Evolutionary conservation across 2,797 vertebrate genomes (phyloP).

Genomic region (Meda fulgida): DNA sequence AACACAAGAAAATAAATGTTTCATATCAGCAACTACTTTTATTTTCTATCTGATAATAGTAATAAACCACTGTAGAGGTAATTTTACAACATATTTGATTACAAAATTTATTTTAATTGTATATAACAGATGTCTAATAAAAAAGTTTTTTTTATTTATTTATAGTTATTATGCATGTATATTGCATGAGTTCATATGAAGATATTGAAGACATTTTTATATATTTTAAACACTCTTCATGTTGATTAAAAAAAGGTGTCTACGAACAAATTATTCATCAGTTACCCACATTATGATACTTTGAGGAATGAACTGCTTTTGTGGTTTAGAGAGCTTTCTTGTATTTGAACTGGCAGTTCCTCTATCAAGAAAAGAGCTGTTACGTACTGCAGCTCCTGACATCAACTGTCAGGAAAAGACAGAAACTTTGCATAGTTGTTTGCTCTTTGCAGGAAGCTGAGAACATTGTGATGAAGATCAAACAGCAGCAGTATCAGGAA

Average conservation of each 20-base stretch:
- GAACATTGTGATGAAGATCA: constrained; percentile 92
- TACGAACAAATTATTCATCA: neutral
- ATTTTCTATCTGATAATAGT: neutral
- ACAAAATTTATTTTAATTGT: neutral
- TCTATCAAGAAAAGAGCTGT: constrained; percentile 49
- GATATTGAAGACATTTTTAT: neutral
- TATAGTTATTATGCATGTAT: neutral
- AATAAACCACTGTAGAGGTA: neutral
- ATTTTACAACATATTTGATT: neutral
- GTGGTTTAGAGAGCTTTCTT: constrained; percentile 11
- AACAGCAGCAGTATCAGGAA: constrained; percentile 91
- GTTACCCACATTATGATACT: constrained; percentile 1
- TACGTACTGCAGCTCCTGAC: constrained; percentile 53
- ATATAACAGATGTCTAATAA: neutral
- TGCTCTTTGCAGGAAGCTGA: constrained; percentile 90
- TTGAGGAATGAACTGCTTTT: neutral
- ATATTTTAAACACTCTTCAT: neutral
- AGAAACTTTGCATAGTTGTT: constrained; percentile 57
- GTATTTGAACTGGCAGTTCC: constrained; percentile 44
- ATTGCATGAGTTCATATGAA: neutral
- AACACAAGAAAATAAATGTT: neutral
- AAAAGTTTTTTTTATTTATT: neutral
- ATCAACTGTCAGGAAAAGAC: constrained; percentile 64
- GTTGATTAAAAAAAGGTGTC: neutral
- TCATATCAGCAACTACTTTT: neutral